Percentiles rank a stretch among this genome's conserved stretches.
phyloP scores from a whole-genome alignment of 2,797 vertebrate genomes.

The Xenentodon cancila region DNA sequence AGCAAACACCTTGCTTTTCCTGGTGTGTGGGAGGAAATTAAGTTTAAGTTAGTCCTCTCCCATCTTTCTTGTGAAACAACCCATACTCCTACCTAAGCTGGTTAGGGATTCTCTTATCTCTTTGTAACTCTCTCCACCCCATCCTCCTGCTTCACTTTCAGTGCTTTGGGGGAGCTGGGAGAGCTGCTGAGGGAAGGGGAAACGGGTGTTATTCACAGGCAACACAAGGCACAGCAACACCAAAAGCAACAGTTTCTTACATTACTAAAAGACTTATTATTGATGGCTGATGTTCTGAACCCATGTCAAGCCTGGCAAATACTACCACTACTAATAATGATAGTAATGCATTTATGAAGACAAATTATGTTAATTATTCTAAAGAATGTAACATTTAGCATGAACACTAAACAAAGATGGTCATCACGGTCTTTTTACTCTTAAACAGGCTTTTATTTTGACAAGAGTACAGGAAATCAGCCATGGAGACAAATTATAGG shows the following conservation, averaged over 20 bases:
- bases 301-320: not conserved
- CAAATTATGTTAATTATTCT: too few species aligned
- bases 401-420: too few species aligned
- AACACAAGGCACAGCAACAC: conserved; percentile 67
- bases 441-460: too few species aligned
- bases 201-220: conserved; percentile 84
- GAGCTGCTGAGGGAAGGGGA: conserved; percentile 90
- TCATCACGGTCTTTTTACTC: too few species aligned
- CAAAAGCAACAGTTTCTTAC: conserved; percentile 48
- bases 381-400: too few species aligned
- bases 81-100: conserved; percentile 90
- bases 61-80: conserved; percentile 85
- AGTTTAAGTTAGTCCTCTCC: conserved; percentile 68
- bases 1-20: conserved; percentile 48
- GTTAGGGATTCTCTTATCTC: conserved; percentile 87
- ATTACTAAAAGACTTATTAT: not conserved
- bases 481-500: too few species aligned
- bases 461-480: too few species aligned
- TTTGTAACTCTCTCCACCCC: conserved; percentile 89
- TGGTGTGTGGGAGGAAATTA: conserved; percentile 68
- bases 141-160: conserved; percentile 88
- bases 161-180: conserved; percentile 87
- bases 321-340: not conserved
- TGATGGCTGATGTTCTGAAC: conserved; percentile 34
- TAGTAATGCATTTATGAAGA: not conserved